A percentile compares a stretch with the other conserved stretches of the same genome.
These are phyloP conservation scores for Caloenas nicobarica DNA, from an alignment of 2,113 vertebrate species.

Conservation along the genomic window DNA sequence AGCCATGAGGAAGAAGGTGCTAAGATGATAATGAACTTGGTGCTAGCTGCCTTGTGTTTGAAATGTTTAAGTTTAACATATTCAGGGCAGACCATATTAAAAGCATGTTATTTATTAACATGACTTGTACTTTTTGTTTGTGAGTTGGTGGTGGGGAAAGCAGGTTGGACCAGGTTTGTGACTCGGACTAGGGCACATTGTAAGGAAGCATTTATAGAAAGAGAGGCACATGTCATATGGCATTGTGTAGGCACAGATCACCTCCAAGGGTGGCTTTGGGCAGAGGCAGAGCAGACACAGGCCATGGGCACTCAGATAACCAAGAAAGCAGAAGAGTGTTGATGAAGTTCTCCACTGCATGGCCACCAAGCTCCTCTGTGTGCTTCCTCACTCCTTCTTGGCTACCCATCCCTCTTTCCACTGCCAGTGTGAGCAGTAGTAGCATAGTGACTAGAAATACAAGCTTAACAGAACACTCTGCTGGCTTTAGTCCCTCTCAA, in stretches of 20 bases:
- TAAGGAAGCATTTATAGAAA: neutral
- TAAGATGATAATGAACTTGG: neutral
- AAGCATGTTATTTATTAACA: neutral
- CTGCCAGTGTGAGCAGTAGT: rapidly evolving
- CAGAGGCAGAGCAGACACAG: neutral
- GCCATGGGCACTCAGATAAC: neutral
- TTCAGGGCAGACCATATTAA: slow-evolving; percentile 30
- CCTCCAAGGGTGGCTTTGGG: neutral
- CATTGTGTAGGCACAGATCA: neutral
- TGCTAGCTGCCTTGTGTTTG: neutral
- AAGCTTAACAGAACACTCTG: neutral
- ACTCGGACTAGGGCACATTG: neutral
- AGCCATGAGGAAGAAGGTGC: neutral
- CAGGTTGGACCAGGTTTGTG: neutral
- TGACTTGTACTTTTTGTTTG: neutral
- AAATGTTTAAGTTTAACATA: neutral
- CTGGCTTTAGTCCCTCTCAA: neutral
- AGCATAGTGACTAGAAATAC: neutral
- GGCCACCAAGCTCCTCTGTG: neutral
- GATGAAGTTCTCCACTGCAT: neutral
- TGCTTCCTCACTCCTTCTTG: neutral
- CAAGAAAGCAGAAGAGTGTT: neutral
- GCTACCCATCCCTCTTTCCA: rapidly evolving
- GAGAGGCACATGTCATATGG: neutral
- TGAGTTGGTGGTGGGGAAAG: neutral